Percentiles rank a stretch among this genome's conserved stretches.
Conservation (phyloP, 1,140 invertebrate genomes). For the Olivierus martensii region DNA sequence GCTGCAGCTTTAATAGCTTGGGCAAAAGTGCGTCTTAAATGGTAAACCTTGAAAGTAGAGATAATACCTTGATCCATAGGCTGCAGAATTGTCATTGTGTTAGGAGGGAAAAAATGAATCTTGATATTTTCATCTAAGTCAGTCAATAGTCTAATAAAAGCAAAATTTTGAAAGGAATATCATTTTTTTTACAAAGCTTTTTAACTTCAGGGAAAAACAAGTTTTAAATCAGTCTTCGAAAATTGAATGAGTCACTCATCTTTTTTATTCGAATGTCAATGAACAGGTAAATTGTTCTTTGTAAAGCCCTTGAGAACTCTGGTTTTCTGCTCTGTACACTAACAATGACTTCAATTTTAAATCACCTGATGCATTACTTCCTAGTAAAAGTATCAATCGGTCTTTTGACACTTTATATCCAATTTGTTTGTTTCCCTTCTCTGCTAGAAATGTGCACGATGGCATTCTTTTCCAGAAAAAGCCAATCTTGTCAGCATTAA, state of each 20-base stretch:
- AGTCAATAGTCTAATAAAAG: not conserved
- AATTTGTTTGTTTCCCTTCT: slow-evolving; percentile 4
- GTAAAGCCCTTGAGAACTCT: slow-evolving; percentile 4
- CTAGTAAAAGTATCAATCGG: slow-evolving; percentile 3
- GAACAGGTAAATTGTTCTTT: slow-evolving; percentile 5
- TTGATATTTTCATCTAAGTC: not conserved
- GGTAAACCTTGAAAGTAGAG: slow-evolving; percentile 5
- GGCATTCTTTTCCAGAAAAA: slow-evolving; percentile 27
- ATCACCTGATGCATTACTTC: slow-evolving; percentile 5
- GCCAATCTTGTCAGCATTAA: slow-evolving; percentile 24
- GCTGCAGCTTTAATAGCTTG: not conserved
- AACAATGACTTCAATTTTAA: slow-evolving; percentile 15
- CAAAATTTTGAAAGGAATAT: not conserved
- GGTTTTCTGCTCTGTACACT: slow-evolving; percentile 7
- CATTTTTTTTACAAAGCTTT: not conserved
- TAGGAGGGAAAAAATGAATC: slow-evolving; percentile 15
- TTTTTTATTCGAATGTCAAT: slow-evolving; percentile 13
- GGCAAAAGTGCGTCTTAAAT: not conserved
- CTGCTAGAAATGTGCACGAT: slow-evolving; percentile 9
- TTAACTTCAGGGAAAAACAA: not conserved
- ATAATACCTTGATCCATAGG: slow-evolving; percentile 19
- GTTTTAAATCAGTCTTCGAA: not conserved
- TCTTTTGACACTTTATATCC: slow-evolving; percentile 6
- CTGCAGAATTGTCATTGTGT: slow-evolving; percentile 17
- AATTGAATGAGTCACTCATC: not conserved